phyloP scores from a whole-genome alignment of 2,888 invertebrate genomes.

The Odontothrips loti region DNA sequence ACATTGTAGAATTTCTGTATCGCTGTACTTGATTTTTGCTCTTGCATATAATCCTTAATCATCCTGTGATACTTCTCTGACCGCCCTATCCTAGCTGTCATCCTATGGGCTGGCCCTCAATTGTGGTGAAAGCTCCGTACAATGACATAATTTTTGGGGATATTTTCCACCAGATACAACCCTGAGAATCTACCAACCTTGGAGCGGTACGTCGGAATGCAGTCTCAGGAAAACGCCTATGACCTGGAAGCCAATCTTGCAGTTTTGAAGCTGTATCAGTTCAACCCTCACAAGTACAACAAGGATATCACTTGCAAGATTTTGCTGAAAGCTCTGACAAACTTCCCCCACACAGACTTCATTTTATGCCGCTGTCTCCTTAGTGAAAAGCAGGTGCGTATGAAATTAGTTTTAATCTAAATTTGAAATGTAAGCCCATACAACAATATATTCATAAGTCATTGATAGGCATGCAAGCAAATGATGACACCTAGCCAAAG shows the following conservation, averaged over 20 bases:
- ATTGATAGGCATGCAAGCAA: neutral
- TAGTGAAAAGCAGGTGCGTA: constrained; percentile 63
- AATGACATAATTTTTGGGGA: constrained; percentile 25
- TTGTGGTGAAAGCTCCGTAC: too few species aligned
- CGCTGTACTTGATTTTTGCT: neutral
- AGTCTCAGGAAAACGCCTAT: constrained; percentile 88
- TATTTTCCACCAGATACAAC: constrained; percentile 71
- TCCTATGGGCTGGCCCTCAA: too few species aligned
- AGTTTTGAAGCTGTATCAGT: constrained; percentile 93
- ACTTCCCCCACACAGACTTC: constrained; percentile 96
- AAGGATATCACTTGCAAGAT: constrained; percentile 82
- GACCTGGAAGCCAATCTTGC: constrained; percentile 97
- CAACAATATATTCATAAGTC: too few species aligned
- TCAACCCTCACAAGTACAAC: constrained; percentile 85
- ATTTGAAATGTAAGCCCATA: too few species aligned
- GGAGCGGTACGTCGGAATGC: constrained; percentile 89
- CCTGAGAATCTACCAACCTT: constrained; percentile 88
- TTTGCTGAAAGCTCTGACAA: constrained; percentile 90
- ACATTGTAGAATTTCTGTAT: neutral
- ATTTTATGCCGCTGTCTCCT: constrained; percentile 95
- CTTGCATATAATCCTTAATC: neutral
- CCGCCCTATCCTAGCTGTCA: neutral
- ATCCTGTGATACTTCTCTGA: neutral
- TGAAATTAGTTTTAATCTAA: constrained; percentile 4
- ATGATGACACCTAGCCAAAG: constrained; percentile 1